Conservation (phyloP, 2,797 vertebrate genomes). For the Lindbergichthys nudifrons region DNA sequence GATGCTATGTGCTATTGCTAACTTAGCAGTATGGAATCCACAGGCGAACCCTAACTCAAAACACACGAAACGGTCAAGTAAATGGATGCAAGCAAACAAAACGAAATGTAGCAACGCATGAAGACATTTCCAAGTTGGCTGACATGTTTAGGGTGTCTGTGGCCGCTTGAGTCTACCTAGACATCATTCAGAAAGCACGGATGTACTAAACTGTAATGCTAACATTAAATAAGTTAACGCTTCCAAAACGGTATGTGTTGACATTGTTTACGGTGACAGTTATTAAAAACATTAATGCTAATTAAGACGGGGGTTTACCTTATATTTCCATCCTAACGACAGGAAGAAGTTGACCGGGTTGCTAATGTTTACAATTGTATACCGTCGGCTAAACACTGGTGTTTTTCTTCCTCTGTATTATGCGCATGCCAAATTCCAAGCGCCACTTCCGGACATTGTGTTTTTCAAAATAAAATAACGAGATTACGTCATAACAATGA, state of each 20-base stretch:
- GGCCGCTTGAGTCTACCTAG: background rate
- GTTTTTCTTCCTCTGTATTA: conserved; percentile 40
- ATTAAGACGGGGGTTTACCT: conserved; percentile 59
- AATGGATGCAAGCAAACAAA: accelerated
- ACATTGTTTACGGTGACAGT: background rate
- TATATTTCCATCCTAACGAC: conserved; percentile 75
- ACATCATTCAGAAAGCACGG: conserved; percentile 14
- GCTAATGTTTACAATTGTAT: conserved; percentile 68
- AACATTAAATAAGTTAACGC: conserved; percentile 19
- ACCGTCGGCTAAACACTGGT: conserved; percentile 31
- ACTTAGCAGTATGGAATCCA: background rate
- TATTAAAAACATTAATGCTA: accelerated
- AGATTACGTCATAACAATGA: conserved; percentile 38
- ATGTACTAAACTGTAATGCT: conserved; percentile 20
- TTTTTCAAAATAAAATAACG: conserved; percentile 66
- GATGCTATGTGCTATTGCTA: conserved; percentile 26
- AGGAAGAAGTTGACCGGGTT: conserved; percentile 20
- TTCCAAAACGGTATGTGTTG: background rate
- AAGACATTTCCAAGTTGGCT: background rate
- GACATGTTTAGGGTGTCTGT: background rate
- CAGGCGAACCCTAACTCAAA: background rate
- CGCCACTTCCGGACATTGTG: conserved; percentile 42
- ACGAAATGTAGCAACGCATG: background rate
- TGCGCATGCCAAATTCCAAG: conserved; percentile 59
- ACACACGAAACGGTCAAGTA: background rate